Conservation (phyloP, 2,113 vertebrate species). For the Boleophthalmus pectinirostris region DNA sequence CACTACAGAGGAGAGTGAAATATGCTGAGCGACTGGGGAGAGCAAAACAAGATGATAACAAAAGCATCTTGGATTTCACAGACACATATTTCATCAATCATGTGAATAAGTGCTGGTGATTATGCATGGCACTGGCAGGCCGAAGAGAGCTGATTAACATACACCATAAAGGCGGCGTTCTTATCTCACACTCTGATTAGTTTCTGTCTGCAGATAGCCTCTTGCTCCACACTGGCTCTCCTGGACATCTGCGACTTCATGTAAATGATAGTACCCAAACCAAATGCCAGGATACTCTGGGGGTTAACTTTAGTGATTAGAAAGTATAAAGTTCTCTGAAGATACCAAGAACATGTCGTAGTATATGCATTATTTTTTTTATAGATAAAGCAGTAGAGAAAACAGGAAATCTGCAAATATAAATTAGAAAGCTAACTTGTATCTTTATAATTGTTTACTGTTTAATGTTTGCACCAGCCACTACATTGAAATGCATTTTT, state of each 20-base stretch:
- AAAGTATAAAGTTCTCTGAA: conserved; percentile 1
- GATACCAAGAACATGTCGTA: background rate
- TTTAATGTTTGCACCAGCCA: background rate
- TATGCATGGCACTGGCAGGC: conserved; percentile 76
- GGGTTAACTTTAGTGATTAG: background rate
- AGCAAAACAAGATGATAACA: conserved; percentile 71
- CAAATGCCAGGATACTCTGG: background rate
- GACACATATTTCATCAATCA: conserved; percentile 82
- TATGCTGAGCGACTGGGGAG: conserved; percentile 64
- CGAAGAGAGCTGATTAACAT: conserved; percentile 76
- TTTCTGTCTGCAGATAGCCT: conserved; percentile 78
- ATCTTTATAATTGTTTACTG: background rate
- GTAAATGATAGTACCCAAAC: conserved; percentile 3
- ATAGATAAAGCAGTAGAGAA: background rate
- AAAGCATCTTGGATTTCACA: conserved; percentile 75
- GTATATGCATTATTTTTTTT: background rate
- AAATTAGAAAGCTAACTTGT: background rate
- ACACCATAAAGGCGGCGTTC: conserved; percentile 81
- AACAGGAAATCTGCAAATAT: background rate
- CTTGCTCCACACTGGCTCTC: conserved; percentile 56
- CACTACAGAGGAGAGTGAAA: conserved; percentile 65
- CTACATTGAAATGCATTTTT: too few relatives aligned
- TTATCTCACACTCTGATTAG: conserved; percentile 80
- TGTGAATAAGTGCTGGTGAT: conserved; percentile 80
- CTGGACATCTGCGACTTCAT: conserved; percentile 20